Base-by-base conservation (phyloP, 2,888 invertebrate genomes). In the Scaptodrosophila latifasciaeformis region DNA sequence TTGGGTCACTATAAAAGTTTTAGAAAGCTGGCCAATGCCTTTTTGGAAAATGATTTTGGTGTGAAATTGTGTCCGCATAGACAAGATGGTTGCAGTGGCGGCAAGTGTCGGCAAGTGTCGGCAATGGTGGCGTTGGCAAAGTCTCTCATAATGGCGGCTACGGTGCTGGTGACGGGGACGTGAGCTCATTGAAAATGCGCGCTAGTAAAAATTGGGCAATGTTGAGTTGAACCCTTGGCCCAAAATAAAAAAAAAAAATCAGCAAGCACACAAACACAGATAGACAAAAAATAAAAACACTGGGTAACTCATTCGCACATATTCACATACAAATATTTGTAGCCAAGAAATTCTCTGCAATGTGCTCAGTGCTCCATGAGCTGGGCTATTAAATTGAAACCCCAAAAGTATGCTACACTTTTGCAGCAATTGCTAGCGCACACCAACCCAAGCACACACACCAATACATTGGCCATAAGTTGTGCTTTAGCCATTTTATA, bases 11-110 rank as follows among this genome's bases (percentile, higher is more conserved):
- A 39, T 30, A 34, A 47, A 37, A 30, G 47, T 51, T 43, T 17
- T 43, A 31, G 29, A 21, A 43, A 51, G 53, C 55, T 48, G 48
- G 60, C 67, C 63, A n/a, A n/a, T n/a, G n/a, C n/a, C n/a, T n/a
- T n/a, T n/a, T 75, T 70, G 63, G 59, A 57, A 79, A 76, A 76
- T 76, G 67, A 72, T 76, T 76, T 79, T 50, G 60, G 66, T 76
- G 70, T 72, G 56, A 76, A 76, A 76, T 75, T 76, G 68, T 76
- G 72, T 76, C 57, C 76, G 74, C 70, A 62, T 54, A 51, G n/a
- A n/a, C n/a, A n/a, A n/a, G n/a, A n/a, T n/a, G n/a, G n/a, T n/a
- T n/a, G n/a, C n/a, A 49, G 55, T 10, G 9, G 27, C 43, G 43
- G 24, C 19, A 9, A 15, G 19, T 46, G 17, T 49, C 39, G 39